These are phyloP conservation scores for Acrocephalus kingi DNA, from an alignment of 2,113 vertebrate genomes.

Conservation along the genomic window DNA sequence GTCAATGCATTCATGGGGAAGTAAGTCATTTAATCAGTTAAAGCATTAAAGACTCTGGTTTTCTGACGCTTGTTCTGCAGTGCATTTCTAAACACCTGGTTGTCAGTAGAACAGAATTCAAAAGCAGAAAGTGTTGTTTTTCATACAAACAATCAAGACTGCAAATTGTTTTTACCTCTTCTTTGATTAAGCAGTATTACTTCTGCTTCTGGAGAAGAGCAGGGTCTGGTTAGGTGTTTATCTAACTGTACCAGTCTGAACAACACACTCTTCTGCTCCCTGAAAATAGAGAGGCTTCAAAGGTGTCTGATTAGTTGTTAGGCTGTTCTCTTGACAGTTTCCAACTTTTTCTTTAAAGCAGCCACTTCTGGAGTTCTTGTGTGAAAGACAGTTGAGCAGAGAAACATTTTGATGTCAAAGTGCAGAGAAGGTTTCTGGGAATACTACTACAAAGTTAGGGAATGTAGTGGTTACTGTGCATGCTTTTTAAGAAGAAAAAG, in stretches of 20 bases:
- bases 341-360: neutral
- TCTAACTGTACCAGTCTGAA: neutral
- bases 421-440: neutral
- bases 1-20: neutral
- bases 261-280: neutral
- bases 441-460: neutral
- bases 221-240: neutral
- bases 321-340: neutral
- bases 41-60: neutral
- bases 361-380: neutral
- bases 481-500: neutral
- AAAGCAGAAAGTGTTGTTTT: neutral
- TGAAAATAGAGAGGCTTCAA: neutral
- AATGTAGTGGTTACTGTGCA: neutral
- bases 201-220: neutral
- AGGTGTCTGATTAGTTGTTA: neutral
- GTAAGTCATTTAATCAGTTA: neutral
- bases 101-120: neutral
- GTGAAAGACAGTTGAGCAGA: neutral
- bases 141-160: neutral
- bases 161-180: neutral
- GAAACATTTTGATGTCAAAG: neutral
- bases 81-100: neutral
- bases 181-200: neutral
- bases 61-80: neutral